Evolutionary conservation across 2,888 invertebrate genomes (phyloP), one percentile per base, ranked within the genome.

Genomic region (Zygothrica quintamaculata): DNA sequence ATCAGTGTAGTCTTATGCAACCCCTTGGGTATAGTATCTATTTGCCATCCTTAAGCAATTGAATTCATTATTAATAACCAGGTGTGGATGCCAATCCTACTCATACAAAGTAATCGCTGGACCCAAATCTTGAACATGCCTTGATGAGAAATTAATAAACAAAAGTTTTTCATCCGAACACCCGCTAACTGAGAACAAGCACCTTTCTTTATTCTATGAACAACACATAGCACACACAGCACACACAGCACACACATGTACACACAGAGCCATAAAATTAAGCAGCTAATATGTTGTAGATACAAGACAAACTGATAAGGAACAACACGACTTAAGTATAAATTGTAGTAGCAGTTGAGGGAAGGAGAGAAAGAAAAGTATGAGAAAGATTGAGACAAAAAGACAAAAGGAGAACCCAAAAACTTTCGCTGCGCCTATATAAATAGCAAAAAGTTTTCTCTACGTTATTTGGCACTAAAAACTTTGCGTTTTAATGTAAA

Each of bases 251-350:
- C 34, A 50, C 46, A 40, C 58, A 61, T 46, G 47, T 11, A 33
- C 18, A 46, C 9, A 31, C 33, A 15, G 40, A 39, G 58, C 57
- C 50, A 73, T 65, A 65, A 75, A 77, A 67, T 75, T 80, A 73
- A 70, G 68, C 84, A 80, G 67, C 75, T 84, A 84, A 84, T 84
- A 80, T 70, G 69, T 79, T 84, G 84, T 84, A 84, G 77, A 64
- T 79, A 82, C 79, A 79, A 50, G 67, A 50, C 50, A 50, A 47
- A 67, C 62, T 65, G 69, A 75, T 78, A 77, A 72, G 66, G 11
- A 9, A 1, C 12, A 39, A 22, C 12, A 18, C 7, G 44, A 29
- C n/a, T n/a, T 36, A 9, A 22, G 18, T 3, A 22, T 3, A 22
- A 22, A 5, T 22, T 22, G 18, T 5, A 18, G 3, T n/a, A n/a